Evolutionary conservation across 2,113 vertebrate genomes (phyloP).

Genomic region (Corydoras sp.): DNA sequence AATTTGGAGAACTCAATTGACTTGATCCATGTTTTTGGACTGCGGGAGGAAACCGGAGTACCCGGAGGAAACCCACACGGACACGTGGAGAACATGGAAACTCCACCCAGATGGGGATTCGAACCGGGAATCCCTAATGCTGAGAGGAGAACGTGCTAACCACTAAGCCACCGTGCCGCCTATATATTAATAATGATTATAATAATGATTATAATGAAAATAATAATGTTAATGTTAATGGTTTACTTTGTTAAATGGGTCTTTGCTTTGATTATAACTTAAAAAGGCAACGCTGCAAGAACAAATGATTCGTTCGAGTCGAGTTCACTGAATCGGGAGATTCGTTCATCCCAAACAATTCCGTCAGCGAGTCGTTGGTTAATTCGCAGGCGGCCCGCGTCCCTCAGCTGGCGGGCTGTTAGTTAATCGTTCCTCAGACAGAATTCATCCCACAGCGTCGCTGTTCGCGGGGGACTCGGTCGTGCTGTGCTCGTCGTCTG

Average conservation of each 20-base stretch:
- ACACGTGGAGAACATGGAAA: too few relatives aligned
- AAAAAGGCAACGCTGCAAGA: background rate
- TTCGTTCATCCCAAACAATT: background rate
- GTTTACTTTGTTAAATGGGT: background rate
- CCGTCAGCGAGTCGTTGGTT: background rate
- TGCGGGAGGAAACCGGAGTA: too few relatives aligned
- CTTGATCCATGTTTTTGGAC: too few relatives aligned
- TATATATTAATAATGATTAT: too few relatives aligned
- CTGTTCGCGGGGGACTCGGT: background rate
- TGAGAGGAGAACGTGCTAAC: too few relatives aligned
- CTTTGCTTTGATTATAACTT: too few relatives aligned
- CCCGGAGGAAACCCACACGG: too few relatives aligned
- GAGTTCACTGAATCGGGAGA: background rate
- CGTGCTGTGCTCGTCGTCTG: background rate
- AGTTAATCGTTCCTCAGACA: background rate
- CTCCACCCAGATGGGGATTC: too few relatives aligned
- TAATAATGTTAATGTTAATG: too few relatives aligned
- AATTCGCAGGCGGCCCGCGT: background rate
- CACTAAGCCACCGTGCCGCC: too few relatives aligned
- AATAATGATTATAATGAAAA: background rate
- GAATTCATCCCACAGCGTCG: background rate
- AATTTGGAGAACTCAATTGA: too few relatives aligned
- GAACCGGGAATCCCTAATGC: too few relatives aligned
- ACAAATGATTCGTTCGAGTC: background rate
- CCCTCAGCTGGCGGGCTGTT: background rate